Percentiles rank a stretch among this genome's conserved stretches.
These are phyloP conservation scores for Illadopsis cleaveri DNA, from an alignment of 2,113 vertebrate species.

Conservation along the genomic window DNA sequence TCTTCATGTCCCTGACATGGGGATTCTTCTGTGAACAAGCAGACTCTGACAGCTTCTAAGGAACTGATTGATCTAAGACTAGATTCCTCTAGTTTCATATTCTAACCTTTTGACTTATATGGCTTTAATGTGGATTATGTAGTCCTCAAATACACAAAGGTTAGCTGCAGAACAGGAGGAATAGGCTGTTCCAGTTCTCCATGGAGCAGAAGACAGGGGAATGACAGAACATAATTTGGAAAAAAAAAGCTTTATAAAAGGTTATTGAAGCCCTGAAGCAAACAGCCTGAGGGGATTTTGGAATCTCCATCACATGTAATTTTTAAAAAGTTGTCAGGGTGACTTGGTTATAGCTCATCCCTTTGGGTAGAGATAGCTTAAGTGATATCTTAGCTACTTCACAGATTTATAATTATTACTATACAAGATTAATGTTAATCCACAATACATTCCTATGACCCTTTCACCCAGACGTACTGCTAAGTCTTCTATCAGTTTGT, in stretches of 20 bases:
- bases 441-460: not conserved
- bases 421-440: not conserved
- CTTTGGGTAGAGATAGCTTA: not conserved
- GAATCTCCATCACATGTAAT: not conserved
- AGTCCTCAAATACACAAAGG: not conserved
- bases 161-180: not conserved
- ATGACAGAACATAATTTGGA: not conserved
- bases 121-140: not conserved
- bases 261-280: not conserved
- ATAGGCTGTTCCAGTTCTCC: not conserved
- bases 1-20: not conserved
- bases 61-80: not conserved
- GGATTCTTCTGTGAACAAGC: not conserved
- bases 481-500: conserved; percentile 95
- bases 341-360: not conserved
- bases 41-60: not conserved
- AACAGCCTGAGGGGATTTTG: not conserved
- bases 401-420: not conserved
- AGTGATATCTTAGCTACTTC: not conserved
- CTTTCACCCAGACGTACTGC: conserved; percentile 78
- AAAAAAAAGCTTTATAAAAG: not conserved
- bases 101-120: not conserved
- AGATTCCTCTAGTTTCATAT: not conserved
- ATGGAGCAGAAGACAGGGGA: not conserved
- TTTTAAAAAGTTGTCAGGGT: not conserved